A percentile compares a stretch with the other conserved stretches of the same genome.
These are phyloP conservation scores for Gulo gulo DNA, from an alignment of 2,113 vertebrate species.

Conservation along the genomic window DNA sequence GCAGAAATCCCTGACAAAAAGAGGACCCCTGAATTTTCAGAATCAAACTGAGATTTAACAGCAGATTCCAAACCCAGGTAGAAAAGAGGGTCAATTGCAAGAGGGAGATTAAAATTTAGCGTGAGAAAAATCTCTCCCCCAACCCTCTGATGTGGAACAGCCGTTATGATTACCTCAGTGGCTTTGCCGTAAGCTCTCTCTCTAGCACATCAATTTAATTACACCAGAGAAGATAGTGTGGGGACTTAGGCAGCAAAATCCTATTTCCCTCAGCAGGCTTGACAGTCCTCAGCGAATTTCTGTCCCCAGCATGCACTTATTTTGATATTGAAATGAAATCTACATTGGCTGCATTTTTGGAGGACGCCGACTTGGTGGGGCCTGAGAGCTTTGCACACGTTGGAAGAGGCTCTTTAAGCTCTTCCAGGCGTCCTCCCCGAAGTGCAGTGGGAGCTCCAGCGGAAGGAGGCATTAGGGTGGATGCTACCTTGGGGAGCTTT, in stretches of 20 bases:
- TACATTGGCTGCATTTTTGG: conserved; percentile 28
- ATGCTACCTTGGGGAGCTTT: not conserved
- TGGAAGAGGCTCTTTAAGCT: not conserved
- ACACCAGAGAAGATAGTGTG: conserved; percentile 31
- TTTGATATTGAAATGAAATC: conserved; percentile 68
- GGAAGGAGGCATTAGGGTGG: not conserved
- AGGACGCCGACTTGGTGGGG: not conserved
- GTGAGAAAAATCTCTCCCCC: not conserved
- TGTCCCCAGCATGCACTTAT: conserved; percentile 35
- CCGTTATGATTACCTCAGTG: not conserved
- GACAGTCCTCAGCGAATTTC: conserved; percentile 50
- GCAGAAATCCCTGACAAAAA: not conserved
- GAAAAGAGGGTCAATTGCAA: not conserved
- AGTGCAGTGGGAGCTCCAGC: not conserved
- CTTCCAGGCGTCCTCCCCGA: not conserved
- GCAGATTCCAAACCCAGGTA: not conserved
- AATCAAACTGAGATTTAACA: conserved; percentile 1
- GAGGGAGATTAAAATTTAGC: not conserved
- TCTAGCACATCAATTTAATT: conserved; percentile 44
- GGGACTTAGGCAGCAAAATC: conserved; percentile 43
- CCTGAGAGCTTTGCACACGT: not conserved
- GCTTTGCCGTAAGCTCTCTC: not conserved
- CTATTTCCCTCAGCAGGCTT: conserved; percentile 51
- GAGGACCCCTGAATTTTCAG: not conserved
- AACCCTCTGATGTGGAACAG: not conserved